These are phyloP conservation scores for Hylaea fasciaria DNA, from an alignment of 2,888 invertebrate species.

Conservation along the genomic window DNA sequence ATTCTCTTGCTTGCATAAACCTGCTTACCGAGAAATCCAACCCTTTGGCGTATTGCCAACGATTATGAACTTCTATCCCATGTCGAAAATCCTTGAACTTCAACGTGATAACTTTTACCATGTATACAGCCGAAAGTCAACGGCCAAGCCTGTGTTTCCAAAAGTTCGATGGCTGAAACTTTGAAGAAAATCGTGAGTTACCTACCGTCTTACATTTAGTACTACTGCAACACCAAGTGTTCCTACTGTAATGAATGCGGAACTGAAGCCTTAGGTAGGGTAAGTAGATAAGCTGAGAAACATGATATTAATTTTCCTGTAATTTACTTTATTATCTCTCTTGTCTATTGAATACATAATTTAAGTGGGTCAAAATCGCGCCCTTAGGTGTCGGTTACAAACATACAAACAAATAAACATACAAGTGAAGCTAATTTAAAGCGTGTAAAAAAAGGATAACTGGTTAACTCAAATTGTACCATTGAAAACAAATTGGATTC, in stretches of 20 bases:
- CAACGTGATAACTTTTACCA: conserved; percentile 14
- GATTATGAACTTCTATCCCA: conserved; percentile 19
- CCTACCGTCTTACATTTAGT: not conserved
- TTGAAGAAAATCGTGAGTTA: not conserved
- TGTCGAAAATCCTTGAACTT: conserved; percentile 18
- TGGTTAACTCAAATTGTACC: too few species aligned
- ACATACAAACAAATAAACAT: too few species aligned
- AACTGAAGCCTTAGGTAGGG: conserved; percentile 11
- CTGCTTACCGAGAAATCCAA: not conserved
- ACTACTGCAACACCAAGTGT: conserved; percentile 5
- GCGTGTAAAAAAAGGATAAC: too few species aligned
- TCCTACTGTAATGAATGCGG: not conserved
- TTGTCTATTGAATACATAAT: too few species aligned
- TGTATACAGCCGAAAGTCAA: conserved; percentile 2
- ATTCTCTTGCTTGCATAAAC: not conserved
- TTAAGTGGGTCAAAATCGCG: too few species aligned
- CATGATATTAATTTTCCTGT: conserved; percentile 9
- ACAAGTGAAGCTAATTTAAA: too few species aligned
- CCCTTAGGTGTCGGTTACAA: too few species aligned
- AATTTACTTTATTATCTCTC: too few species aligned
- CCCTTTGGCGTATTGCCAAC: conserved; percentile 12
- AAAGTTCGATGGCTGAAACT: conserved; percentile 9
- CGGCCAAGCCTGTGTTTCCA: conserved; percentile 9
- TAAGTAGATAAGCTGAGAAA: conserved; percentile 7
- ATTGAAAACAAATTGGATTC: too few species aligned